Evolutionary conservation across 92 coral and sea anemone species (phyloP).

Genomic region (Parazoanthus darwini): DNA sequence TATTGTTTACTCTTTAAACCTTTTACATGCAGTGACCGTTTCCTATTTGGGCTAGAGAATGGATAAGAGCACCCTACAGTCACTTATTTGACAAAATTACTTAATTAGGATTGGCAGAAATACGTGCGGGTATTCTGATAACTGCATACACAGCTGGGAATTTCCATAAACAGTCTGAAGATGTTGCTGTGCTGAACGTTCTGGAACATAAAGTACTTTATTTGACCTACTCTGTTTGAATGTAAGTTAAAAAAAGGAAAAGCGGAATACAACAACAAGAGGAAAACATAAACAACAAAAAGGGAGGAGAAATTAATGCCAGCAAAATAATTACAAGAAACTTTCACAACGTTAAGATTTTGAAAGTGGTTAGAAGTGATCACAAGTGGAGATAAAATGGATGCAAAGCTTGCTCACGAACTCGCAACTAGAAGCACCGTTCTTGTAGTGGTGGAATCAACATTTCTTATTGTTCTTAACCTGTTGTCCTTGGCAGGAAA

Average conservation of each 20-base stretch:
- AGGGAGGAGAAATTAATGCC: not conserved
- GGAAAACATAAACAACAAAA: not conserved
- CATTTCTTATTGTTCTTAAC: conserved; percentile 10
- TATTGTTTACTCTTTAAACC: no score
- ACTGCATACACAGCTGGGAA: not conserved
- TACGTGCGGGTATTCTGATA: not conserved
- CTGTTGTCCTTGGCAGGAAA: conserved; percentile 41
- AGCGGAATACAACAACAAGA: not conserved
- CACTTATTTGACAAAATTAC: not conserved
- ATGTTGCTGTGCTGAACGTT: not conserved
- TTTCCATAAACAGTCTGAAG: not conserved
- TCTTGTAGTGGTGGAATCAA: conserved; percentile 12
- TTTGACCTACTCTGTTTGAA: not conserved
- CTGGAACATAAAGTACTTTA: not conserved
- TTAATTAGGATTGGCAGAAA: not conserved
- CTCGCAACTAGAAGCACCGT: conserved; percentile 8
- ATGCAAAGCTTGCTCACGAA: conserved; percentile 19
- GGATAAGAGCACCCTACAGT: not conserved
- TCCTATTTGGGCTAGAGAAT: not conserved
- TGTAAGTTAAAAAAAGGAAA: not conserved
- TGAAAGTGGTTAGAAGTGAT: not conserved
- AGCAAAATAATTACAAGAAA: not conserved
- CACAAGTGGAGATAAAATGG: not conserved
- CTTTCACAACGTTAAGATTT: not conserved
- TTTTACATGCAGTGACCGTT: not conserved